Evolutionary conservation across 92 coral and sea anemone genomes (phyloP), one percentile per base, ranked within the genome.

Genomic region (Phymanthus crucifer): DNA sequence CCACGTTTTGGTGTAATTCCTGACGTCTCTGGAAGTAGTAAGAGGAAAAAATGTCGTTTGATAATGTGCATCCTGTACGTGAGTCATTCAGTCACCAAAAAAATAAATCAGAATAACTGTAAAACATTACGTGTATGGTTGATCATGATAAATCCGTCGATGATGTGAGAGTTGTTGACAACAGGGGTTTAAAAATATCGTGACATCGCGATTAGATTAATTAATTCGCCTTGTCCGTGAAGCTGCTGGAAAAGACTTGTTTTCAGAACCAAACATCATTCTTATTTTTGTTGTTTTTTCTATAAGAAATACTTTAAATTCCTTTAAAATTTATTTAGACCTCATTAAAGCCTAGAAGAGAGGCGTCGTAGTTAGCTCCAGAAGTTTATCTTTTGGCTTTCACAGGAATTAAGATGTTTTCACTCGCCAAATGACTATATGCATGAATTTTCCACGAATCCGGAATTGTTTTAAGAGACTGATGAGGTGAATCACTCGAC

Each of bases 141-240:
- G 21, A 61, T 16, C 34, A 24, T 61, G 68, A 61, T 61, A 61
- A 61, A 61, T 61, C 14, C 17, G 13, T 24, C 68, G 68, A 61
- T 61, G 68, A 61, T 27, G 68, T 61, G 68, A 61, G 34, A n/a
- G 18, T 24, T 27, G 34, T 61, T 61, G 68, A 61, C 68, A 61
- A 61, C 68, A 11, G 33, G 68, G 14, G 26, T 61, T n/a, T n/a
- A n/a, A n/a, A 61, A 61, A 61, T 57, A 27, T 61, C 17, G 6
- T 7, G 3, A 24, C 35, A 19, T 54, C 27, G 23, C n/a, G 34
- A 61, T 29, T 6, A 61, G 16, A n/a, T 0, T 6, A 57, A 7
- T 26, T 5, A 61, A 61, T 12, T 24, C 0, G 26, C 12, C 12
- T 61, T 11, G n/a, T 8, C 5, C 11, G 21, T 1, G 21, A n/a